Percentiles rank a stretch among this genome's conserved stretches.
These are phyloP conservation scores for Ophthalmolycus amberensis DNA, from an alignment of 2,113 vertebrate species.

Conservation along the genomic window DNA sequence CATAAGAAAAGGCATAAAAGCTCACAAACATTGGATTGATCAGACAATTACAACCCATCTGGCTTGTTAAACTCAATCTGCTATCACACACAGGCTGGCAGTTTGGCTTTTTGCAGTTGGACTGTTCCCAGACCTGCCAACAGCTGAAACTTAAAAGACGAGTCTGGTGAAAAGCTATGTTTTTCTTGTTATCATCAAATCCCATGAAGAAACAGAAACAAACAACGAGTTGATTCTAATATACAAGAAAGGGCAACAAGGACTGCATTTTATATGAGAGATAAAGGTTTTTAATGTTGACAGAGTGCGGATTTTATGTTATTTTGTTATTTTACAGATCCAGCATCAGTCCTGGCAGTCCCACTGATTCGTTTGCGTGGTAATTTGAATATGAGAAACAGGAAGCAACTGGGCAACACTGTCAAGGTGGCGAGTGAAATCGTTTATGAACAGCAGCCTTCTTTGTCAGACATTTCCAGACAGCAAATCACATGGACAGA, in stretches of 20 bases:
- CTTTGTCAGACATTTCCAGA: neutral
- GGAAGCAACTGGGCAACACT: neutral
- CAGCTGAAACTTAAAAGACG: slow-evolving; percentile 6
- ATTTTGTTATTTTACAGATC: neutral
- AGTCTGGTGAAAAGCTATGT: neutral
- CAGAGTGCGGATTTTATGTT: no score
- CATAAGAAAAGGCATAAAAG: slow-evolving; percentile 95
- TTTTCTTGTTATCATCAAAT: slow-evolving; percentile 25
- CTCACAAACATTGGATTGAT: slow-evolving; percentile 97
- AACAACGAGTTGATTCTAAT: neutral
- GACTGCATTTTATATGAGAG: neutral
- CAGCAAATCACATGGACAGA: neutral
- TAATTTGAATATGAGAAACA: neutral
- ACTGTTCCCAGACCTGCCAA: slow-evolving; percentile 55
- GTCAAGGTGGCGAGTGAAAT: neutral
- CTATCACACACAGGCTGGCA: slow-evolving; percentile 79
- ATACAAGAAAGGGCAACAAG: neutral
- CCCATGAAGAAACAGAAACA: neutral
- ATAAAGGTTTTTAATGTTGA: neutral
- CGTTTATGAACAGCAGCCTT: neutral
- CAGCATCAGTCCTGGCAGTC: neutral
- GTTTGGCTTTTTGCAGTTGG: slow-evolving; percentile 54
- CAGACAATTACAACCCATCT: slow-evolving; percentile 98
- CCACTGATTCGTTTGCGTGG: neutral
- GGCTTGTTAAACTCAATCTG: slow-evolving; percentile 99